Evolutionary conservation across 2,797 vertebrate genomes (phyloP).

Genomic region (Echiichthys vipera): DNA sequence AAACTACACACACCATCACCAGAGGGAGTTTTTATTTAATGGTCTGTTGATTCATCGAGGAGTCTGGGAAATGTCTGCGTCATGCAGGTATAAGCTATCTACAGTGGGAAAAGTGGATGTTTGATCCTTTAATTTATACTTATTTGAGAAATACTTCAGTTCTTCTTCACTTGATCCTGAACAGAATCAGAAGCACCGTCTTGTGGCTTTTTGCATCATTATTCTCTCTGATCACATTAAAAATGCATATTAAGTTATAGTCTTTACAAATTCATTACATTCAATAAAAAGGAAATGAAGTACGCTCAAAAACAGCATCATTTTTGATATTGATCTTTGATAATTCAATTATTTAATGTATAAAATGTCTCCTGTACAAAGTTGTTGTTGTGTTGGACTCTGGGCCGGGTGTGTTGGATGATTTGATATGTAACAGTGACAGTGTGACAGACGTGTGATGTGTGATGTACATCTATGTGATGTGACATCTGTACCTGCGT

Average conservation of each 20-base stretch:
- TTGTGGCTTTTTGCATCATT: background rate
- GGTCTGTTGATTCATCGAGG: background rate
- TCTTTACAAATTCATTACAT: background rate
- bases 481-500: conserved; percentile 5
- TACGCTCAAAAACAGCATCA: too few relatives aligned
- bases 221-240: background rate
- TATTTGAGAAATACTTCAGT: background rate
- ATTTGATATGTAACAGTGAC: too few relatives aligned
- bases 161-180: background rate
- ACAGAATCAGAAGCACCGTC: background rate
- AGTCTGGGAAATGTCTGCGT: background rate
- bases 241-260: background rate
- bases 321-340: too few relatives aligned
- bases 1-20: background rate
- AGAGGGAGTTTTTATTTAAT: background rate
- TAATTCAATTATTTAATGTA: too few relatives aligned
- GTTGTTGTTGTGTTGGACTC: too few relatives aligned
- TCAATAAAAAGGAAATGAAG: background rate
- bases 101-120: background rate
- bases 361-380: too few relatives aligned
- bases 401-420: background rate
- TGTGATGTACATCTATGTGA: too few relatives aligned
- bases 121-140: background rate
- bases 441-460: too few relatives aligned
- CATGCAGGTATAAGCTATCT: background rate